phyloP scores from a whole-genome alignment of 2,888 invertebrate species.

The Harpalus rubripes region DNA sequence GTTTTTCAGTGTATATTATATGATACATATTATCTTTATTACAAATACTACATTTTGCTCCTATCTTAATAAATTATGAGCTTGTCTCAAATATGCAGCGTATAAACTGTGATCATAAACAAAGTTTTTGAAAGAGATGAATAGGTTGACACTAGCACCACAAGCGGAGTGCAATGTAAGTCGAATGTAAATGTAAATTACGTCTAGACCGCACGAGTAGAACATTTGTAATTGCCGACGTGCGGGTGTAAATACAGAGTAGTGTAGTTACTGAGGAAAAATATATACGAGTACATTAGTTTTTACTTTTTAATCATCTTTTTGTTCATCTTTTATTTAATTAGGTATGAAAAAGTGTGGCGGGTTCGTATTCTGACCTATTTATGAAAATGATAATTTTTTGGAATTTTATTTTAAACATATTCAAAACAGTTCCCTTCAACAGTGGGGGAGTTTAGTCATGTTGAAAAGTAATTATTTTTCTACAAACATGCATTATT shows the following conservation, averaged over 20 bases:
- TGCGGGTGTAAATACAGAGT: neutral
- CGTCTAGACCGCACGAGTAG: slow-evolving; percentile 36
- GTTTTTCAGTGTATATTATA: too few relatives aligned
- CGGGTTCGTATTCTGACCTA: too few relatives aligned
- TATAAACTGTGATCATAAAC: slow-evolving; percentile 26
- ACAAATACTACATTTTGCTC: neutral
- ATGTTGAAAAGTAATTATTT: too few relatives aligned
- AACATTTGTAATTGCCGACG: slow-evolving; percentile 34
- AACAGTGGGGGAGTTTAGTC: too few relatives aligned
- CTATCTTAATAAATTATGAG: neutral
- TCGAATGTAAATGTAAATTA: slow-evolving; percentile 56
- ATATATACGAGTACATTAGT: neutral
- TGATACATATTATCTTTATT: too few relatives aligned
- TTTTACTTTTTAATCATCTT: neutral
- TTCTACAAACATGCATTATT: too few relatives aligned
- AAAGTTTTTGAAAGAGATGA: slow-evolving; percentile 22
- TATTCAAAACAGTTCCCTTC: too few relatives aligned
- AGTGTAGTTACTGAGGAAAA: neutral
- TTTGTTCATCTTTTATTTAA: too few relatives aligned
- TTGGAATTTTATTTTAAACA: too few relatives aligned
- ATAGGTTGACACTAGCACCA: slow-evolving; percentile 20
- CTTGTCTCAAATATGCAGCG: neutral
- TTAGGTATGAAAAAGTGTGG: too few relatives aligned
- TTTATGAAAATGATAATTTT: too few relatives aligned
- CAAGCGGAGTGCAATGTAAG: slow-evolving; percentile 25